A percentile compares a stretch with the other conserved stretches of the same genome.
These are phyloP conservation scores for Ceyx margarethae DNA, from an alignment of 2,113 vertebrate genomes.

Conservation along the genomic window DNA sequence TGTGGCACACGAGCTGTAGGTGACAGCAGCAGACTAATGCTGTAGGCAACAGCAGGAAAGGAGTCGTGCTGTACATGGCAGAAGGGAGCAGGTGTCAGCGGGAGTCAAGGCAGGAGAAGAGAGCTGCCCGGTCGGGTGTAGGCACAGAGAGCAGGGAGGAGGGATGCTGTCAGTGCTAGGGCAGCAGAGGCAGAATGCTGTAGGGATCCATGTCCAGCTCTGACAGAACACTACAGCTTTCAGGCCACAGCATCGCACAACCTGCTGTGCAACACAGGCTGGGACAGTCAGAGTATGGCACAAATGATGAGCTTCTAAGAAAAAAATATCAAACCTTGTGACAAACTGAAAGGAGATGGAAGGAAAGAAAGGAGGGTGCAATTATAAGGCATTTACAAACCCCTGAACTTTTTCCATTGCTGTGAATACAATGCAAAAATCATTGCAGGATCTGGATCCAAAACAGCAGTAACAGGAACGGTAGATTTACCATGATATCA, in stretches of 20 bases:
- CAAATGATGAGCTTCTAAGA: rapidly evolving
- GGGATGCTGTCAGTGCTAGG: background rate
- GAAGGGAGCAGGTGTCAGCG: background rate
- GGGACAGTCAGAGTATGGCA: background rate
- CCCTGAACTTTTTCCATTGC: background rate
- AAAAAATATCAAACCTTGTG: background rate
- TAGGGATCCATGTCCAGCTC: background rate
- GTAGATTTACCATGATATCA: background rate
- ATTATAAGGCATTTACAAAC: background rate
- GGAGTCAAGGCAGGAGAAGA: rapidly evolving
- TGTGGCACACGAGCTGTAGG: rapidly evolving
- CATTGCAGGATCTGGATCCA: background rate
- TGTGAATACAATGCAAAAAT: background rate
- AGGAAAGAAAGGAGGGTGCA: background rate
- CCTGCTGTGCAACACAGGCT: background rate
- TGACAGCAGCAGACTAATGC: background rate
- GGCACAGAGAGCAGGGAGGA: rapidly evolving
- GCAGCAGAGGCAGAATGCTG: background rate
- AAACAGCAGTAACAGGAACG: background rate
- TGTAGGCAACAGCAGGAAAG: background rate
- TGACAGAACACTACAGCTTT: background rate
- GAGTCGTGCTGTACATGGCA: rapidly evolving
- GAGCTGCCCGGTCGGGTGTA: background rate
- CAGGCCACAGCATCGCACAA: background rate
- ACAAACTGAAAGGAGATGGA: background rate